A percentile compares a stretch with the other conserved stretches of the same genome.
These are phyloP conservation scores for Callocephalon fimbriatum DNA, from an alignment of 2,113 vertebrate genomes.

Conservation along the genomic window DNA sequence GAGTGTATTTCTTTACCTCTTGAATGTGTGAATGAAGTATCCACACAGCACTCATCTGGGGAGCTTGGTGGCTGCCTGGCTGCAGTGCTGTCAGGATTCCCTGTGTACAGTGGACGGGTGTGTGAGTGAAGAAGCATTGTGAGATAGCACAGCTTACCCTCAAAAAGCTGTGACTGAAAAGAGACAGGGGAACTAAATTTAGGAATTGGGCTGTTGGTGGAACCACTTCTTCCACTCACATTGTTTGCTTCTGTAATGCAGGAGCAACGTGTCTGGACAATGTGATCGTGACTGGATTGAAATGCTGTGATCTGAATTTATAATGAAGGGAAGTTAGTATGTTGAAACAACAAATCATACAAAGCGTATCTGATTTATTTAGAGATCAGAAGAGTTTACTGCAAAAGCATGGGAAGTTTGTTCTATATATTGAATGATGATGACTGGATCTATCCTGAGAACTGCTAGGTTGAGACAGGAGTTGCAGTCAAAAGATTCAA, in stretches of 20 bases:
- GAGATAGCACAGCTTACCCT: constrained; percentile 42
- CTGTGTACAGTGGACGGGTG: not conserved
- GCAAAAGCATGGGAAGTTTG: not conserved
- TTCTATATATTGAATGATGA: not conserved
- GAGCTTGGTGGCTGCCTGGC: not conserved
- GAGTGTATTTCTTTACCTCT: not conserved
- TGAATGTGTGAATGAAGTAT: not conserved
- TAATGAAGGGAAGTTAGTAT: not conserved
- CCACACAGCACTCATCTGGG: not conserved
- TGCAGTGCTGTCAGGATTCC: not conserved
- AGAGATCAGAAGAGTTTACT: not conserved
- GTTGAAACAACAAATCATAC: not conserved
- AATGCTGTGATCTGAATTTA: not conserved
- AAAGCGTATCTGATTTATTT: not conserved
- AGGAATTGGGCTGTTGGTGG: constrained; percentile 13
- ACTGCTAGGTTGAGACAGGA: not conserved
- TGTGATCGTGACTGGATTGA: not conserved
- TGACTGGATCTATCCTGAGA: not conserved
- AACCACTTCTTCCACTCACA: not conserved
- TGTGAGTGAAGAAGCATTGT: not conserved
- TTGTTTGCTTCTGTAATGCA: not conserved
- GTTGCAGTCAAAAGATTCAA: not conserved
- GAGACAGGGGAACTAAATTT: constrained; percentile 57
- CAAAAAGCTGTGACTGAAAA: constrained; percentile 57
- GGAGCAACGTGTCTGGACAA: not conserved